Percentiles rank a stretch among this genome's conserved stretches.
Evolutionary conservation across 2,797 vertebrate species (phyloP).

Genomic region (Craterocephalus amniculus): DNA sequence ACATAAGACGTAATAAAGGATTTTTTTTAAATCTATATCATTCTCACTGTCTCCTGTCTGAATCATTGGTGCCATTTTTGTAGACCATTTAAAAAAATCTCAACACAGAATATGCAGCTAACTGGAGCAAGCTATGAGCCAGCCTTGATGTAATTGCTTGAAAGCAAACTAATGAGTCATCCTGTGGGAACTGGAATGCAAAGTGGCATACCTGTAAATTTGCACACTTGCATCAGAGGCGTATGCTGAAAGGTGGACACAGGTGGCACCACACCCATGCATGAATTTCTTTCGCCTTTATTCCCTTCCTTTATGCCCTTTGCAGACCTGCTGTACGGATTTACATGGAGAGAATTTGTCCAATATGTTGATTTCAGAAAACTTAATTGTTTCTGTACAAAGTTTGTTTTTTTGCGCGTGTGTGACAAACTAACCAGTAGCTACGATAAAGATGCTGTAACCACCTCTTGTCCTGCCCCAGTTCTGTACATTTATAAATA

Average conservation of each 20-base stretch:
- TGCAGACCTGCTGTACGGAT: background rate
- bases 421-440: background rate
- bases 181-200: constrained; percentile 34
- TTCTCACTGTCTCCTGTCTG: background rate
- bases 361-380: background rate
- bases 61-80: background rate
- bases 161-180: constrained; percentile 40
- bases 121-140: background rate
- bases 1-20: background rate
- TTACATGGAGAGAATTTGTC: background rate
- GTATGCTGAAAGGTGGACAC: constrained; percentile 29
- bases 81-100: too few relatives aligned
- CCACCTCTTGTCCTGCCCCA: background rate
- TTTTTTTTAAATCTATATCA: background rate
- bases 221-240: constrained; percentile 43
- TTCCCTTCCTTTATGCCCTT: background rate
- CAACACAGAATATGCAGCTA: background rate
- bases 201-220: constrained; percentile 44
- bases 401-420: background rate
- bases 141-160: constrained; percentile 13
- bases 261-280: constrained; percentile 41
- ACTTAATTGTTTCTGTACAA: background rate
- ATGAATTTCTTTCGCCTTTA: constrained; percentile 6
- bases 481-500: background rate
- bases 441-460: background rate